A percentile compares a stretch with the other conserved stretches of the same genome.
phyloP scores from a whole-genome alignment of 2,797 vertebrate genomes.

The Gymnothorax reevesii region DNA sequence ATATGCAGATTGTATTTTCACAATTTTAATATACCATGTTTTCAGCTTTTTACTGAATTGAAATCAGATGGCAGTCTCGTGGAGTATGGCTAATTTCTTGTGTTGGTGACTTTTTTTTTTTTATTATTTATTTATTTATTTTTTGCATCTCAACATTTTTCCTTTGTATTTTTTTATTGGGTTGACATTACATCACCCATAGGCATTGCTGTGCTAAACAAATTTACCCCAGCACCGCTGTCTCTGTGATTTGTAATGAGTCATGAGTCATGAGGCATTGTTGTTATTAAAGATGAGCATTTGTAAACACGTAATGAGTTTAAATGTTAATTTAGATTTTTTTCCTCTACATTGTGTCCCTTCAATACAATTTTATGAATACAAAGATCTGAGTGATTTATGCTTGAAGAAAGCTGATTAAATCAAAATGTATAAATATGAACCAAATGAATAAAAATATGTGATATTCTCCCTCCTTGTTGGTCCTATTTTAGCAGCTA shows the following conservation, averaged over 20 bases:
- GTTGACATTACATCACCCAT: not conserved
- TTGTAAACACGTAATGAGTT: not conserved
- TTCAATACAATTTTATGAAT: not conserved
- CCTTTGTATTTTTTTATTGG: not conserved
- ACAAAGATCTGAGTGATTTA: not conserved
- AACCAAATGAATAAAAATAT: slow-evolving; percentile 3
- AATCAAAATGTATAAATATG: not conserved
- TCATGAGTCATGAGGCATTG: not conserved
- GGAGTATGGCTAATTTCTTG: not conserved
- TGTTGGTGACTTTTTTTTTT: not conserved
- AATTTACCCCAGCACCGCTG: not conserved
- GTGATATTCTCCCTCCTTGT: not conserved
- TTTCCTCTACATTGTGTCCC: not conserved
- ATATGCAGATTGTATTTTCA: not conserved
- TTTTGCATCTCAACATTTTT: not conserved
- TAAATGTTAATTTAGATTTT: not conserved
- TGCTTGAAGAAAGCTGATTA: not conserved
- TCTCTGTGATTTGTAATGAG: not conserved
- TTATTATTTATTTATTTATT: too few species aligned
- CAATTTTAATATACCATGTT: not conserved
- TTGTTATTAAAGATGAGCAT: not conserved
- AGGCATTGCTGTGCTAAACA: not conserved
- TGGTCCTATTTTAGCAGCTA: slow-evolving; percentile 20
- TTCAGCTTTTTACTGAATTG: not conserved
- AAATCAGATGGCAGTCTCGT: not conserved